Evolutionary conservation across 2,797 vertebrate genomes (phyloP).

Genomic region (Lerista edwardsae): DNA sequence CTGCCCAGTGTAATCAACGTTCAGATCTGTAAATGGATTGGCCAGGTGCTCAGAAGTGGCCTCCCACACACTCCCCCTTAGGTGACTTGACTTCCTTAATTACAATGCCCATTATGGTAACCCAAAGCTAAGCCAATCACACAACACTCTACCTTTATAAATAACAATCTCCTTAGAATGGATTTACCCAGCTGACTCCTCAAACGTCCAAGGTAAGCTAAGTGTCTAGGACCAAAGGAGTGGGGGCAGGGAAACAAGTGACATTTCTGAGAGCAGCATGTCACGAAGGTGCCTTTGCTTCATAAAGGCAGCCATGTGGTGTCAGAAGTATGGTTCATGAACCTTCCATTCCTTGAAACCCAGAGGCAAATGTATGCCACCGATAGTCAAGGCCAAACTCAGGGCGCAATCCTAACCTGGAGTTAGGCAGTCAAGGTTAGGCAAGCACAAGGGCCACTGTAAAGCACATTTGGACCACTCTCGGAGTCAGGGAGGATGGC

Average conservation of each 20-base stretch:
- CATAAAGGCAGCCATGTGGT: background rate
- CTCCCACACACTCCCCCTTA: conserved; percentile 17
- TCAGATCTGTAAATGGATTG: conserved; percentile 19
- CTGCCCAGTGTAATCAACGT: conserved; percentile 16
- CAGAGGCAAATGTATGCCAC: no score
- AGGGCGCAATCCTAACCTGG: no score
- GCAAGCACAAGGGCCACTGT: no score
- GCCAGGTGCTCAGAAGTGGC: background rate
- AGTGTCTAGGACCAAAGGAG: background rate
- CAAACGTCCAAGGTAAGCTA: background rate
- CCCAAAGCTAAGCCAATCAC: conserved; percentile 1
- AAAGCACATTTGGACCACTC: no score
- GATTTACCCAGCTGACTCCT: conserved; percentile 10
- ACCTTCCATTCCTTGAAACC: background rate
- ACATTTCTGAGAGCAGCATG: no score
- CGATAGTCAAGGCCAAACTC: background rate
- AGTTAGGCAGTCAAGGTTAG: no score
- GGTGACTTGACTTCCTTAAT: conserved; percentile 23
- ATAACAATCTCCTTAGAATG: conserved; percentile 22
- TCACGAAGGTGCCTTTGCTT: background rate
- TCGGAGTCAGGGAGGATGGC: no score
- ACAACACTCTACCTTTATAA: background rate
- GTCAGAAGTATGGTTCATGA: background rate
- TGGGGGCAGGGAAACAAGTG: background rate
- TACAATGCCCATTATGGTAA: background rate